A percentile compares a stretch with the other conserved stretches of the same genome.
Evolutionary conservation across 64 coral and sea anemone species (phyloP).

Genomic region (Montipora foliosa): DNA sequence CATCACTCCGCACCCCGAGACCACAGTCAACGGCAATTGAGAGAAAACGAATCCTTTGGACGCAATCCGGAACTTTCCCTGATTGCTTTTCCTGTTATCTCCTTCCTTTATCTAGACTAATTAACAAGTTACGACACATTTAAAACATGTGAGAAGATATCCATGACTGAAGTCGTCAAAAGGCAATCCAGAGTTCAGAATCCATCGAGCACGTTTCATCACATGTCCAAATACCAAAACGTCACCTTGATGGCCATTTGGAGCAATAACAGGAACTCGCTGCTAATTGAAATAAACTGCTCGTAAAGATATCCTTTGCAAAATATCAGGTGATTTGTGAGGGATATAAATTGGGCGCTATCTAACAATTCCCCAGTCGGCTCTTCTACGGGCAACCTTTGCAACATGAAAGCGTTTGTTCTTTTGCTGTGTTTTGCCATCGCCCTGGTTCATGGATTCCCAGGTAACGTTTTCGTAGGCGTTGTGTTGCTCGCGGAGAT

Average conservation of each 20-base stretch:
- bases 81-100: no score
- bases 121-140: not conserved
- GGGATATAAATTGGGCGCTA: not conserved
- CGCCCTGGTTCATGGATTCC: conserved; percentile 9
- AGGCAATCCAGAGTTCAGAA: not conserved
- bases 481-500: no score
- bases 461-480: not conserved
- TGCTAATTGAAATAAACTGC: not conserved
- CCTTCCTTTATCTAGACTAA: not conserved
- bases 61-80: no score
- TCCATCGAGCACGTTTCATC: not conserved
- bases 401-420: conserved; percentile 8
- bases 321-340: not conserved
- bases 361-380: no score
- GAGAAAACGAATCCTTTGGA: no score
- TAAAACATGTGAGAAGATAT: not conserved
- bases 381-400: not conserved
- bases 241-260: not conserved
- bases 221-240: not conserved
- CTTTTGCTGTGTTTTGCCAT: not conserved
- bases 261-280: not conserved
- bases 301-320: not conserved
- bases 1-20: no score
- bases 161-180: not conserved
- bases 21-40: no score